These are phyloP conservation scores for Trididemnum miniatum DNA, from an alignment of 23 tunicate species.

Conservation along the genomic window DNA sequence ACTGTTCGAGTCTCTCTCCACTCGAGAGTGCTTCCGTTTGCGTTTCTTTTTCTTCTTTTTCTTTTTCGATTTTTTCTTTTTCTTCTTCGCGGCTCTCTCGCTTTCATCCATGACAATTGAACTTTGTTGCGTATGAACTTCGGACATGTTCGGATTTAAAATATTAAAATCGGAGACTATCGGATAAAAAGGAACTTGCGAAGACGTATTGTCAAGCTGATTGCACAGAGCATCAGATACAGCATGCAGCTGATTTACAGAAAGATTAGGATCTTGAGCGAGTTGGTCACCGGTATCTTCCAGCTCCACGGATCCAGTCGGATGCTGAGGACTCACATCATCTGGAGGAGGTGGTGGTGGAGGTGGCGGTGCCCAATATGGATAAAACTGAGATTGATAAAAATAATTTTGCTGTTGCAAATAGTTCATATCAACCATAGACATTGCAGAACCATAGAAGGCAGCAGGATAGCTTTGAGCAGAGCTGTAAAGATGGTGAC, in stretches of 20 bases:
- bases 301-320: neutral
- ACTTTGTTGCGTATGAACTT: conserved; percentile 8
- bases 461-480: neutral
- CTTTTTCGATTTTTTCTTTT: conserved; percentile 32
- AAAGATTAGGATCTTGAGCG: neutral
- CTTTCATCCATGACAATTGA: conserved; percentile 11
- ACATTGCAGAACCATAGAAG: neutral
- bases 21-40: conserved; percentile 34
- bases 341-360: conserved; percentile 34
- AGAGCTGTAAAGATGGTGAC: neutral
- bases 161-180: neutral
- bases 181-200: conserved; percentile 1
- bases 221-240: neutral
- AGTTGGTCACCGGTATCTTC: neutral
- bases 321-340: neutral
- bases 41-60: conserved; percentile 71
- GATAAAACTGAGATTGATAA: neutral
- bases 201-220: too few species aligned
- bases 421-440: conserved; percentile 3
- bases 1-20: neutral
- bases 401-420: neutral
- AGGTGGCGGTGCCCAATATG: conserved; percentile 12
- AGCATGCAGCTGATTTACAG: neutral
- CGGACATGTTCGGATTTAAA: conserved; percentile 1
- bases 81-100: conserved; percentile 30